A percentile compares a stretch with the other conserved stretches of the same genome.
Evolutionary conservation across 2,888 invertebrate genomes (phyloP).

Genomic region (Aromia moschata): DNA sequence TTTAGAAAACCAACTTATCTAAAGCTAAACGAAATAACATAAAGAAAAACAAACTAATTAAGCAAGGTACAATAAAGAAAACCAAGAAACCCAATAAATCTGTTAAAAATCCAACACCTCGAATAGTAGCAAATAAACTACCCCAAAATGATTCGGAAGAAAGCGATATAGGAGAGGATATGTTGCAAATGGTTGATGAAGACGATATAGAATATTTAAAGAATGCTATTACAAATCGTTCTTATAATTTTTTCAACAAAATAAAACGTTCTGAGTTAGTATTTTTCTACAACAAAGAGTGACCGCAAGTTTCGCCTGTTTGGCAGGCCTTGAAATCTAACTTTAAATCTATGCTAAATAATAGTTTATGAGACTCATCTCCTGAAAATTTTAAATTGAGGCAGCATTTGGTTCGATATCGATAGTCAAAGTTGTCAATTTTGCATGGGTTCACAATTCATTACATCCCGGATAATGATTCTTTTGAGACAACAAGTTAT

Average conservation of each 20-base stretch:
- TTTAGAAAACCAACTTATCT: conserved; percentile 57
- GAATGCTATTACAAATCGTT: conserved; percentile 62
- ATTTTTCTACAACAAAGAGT: no score
- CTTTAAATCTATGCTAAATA: background rate
- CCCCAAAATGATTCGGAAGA: conserved; percentile 58
- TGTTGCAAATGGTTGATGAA: conserved; percentile 67
- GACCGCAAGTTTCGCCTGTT: no score
- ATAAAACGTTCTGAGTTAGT: conserved; percentile 54
- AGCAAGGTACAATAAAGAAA: conserved; percentile 59
- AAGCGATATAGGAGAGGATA: conserved; percentile 66
- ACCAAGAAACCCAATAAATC: conserved; percentile 35
- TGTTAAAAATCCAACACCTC: conserved; percentile 6
- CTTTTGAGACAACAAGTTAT: no score
- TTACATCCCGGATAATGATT: no score
- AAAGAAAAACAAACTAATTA: conserved; percentile 58
- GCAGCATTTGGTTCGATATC: background rate
- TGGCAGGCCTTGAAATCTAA: background rate
- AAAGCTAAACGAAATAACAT: conserved; percentile 61
- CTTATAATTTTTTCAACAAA: conserved; percentile 63
- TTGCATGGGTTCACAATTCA: no score
- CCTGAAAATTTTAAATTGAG: no score
- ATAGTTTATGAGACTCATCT: no score
- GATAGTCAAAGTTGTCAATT: no score
- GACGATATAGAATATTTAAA: conserved; percentile 67
- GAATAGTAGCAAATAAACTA: conserved; percentile 31